phyloP scores from a whole-genome alignment of 2,888 invertebrate genomes.

The Caradrina kadenii region DNA sequence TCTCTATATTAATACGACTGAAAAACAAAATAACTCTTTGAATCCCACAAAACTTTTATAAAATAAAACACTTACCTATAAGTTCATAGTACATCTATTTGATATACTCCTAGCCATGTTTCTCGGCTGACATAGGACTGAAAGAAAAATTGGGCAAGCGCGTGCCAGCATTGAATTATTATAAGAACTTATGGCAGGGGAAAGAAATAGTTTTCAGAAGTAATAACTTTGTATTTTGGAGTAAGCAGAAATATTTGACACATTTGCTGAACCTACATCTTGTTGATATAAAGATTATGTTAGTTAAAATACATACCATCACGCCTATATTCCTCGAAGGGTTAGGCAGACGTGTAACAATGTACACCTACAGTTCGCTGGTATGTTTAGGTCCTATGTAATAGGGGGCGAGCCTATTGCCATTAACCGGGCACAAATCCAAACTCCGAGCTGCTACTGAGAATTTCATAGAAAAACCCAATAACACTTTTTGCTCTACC shows the following conservation, averaged over 20 bases:
- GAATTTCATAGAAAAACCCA: no score
- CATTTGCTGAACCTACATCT: not conserved
- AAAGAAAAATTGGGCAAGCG: slow-evolving; percentile 43
- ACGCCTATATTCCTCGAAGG: no score
- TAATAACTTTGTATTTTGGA: slow-evolving; percentile 30
- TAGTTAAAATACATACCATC: no score
- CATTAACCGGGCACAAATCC: no score
- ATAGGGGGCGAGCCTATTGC: no score
- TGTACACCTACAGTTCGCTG: no score
- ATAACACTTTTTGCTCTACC: no score
- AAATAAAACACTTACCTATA: slow-evolving; percentile 15
- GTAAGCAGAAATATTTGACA: slow-evolving; percentile 3
- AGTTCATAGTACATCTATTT: slow-evolving; percentile 27
- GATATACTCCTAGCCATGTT: slow-evolving; percentile 43
- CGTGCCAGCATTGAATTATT: slow-evolving; percentile 53
- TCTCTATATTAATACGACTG: no score
- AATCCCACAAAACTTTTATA: slow-evolving; percentile 1
- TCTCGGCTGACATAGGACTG: slow-evolving; percentile 40
- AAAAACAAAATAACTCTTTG: not conserved
- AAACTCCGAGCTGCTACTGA: no score
- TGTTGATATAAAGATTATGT: not conserved
- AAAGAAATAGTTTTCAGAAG: slow-evolving; percentile 38
- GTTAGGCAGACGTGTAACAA: no score
- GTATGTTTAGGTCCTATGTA: no score
- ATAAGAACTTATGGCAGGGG: slow-evolving; percentile 35